phyloP scores from a whole-genome alignment of 2,113 vertebrate genomes.

The Calyptomena viridis region DNA sequence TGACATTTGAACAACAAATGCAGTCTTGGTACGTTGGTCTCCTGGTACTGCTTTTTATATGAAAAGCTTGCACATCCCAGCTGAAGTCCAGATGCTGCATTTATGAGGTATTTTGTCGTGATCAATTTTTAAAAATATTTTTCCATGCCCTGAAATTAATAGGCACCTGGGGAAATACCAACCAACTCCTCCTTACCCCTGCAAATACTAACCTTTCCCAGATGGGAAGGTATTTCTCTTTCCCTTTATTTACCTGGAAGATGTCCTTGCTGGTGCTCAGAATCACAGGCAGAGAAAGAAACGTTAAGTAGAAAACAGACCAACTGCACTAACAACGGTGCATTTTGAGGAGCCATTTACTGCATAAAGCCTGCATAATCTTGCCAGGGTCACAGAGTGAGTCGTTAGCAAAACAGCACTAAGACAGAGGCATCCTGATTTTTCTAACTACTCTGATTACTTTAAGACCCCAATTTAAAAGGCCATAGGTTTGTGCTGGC shows the following conservation, averaged over 20 bases:
- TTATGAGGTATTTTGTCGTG: conserved; percentile 20
- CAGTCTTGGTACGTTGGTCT: conserved; percentile 15
- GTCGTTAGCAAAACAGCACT: conserved; percentile 14
- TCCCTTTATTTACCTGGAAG: conserved; percentile 31
- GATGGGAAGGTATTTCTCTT: neutral
- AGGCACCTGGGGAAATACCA: conserved; percentile 32
- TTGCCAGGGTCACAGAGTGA: conserved; percentile 10
- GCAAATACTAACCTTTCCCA: conserved; percentile 20
- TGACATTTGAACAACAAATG: conserved; percentile 61
- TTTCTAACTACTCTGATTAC: conserved; percentile 28
- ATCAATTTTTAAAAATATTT: conserved; percentile 50
- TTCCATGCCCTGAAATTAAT: conserved; percentile 31
- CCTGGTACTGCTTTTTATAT: conserved; percentile 16
- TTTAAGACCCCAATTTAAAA: conserved; percentile 39
- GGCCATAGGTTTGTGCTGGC: conserved; percentile 14
- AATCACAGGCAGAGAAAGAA: neutral
- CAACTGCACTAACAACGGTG: neutral
- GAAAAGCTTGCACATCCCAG: conserved; percentile 13
- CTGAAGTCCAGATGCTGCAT: conserved; percentile 56
- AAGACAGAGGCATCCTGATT: conserved; percentile 26
- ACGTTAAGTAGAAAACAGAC: neutral
- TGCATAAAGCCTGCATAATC: conserved; percentile 10
- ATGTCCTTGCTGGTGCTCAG: neutral
- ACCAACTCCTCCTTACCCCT: neutral
- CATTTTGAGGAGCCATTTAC: neutral